A percentile compares a stretch with the other conserved stretches of the same genome.
Conservation (phyloP, 2,797 vertebrate species). For the Melanotaenia nigrans region DNA sequence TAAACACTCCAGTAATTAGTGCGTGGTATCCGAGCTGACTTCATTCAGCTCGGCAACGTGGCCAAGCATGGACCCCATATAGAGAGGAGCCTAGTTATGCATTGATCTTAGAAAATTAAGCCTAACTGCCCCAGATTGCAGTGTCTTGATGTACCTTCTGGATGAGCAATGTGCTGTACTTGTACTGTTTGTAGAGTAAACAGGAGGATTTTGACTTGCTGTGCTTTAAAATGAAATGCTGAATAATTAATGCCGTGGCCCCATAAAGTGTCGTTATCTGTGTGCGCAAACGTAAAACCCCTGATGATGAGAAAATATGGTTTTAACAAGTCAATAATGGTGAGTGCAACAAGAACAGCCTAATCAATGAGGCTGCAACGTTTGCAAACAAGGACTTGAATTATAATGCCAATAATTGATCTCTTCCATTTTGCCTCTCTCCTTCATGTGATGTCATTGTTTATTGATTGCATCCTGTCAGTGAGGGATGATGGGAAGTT, state of each 20-base stretch:
- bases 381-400: slow-evolving; percentile 87
- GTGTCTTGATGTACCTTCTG: slow-evolving; percentile 81
- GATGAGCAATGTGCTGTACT: slow-evolving; percentile 63
- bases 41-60: slow-evolving; percentile 69
- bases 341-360: slow-evolving; percentile 78
- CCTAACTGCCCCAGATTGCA: slow-evolving; percentile 79
- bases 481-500: slow-evolving; percentile 83
- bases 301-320: slow-evolving; percentile 84
- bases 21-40: slow-evolving; percentile 73
- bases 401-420: slow-evolving; percentile 87
- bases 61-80: slow-evolving; percentile 78
- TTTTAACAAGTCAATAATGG: slow-evolving; percentile 87
- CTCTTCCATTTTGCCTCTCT: slow-evolving; percentile 63
- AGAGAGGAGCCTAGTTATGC: slow-evolving; percentile 78
- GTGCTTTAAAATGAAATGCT: slow-evolving; percentile 76
- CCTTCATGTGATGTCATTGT: slow-evolving; percentile 80
- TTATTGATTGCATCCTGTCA: slow-evolving; percentile 75
- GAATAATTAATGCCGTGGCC: slow-evolving; percentile 79
- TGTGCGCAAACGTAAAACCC: slow-evolving; percentile 75
- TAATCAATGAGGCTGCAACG: slow-evolving; percentile 83
- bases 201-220: slow-evolving; percentile 70
- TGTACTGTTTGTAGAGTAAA: slow-evolving; percentile 71
- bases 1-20: slow-evolving; percentile 80
- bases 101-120: slow-evolving; percentile 82
- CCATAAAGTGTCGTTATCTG: slow-evolving; percentile 72